Base-by-base conservation (phyloP, 1,140 invertebrate genomes). In the Dreissena polymorpha region DNA sequence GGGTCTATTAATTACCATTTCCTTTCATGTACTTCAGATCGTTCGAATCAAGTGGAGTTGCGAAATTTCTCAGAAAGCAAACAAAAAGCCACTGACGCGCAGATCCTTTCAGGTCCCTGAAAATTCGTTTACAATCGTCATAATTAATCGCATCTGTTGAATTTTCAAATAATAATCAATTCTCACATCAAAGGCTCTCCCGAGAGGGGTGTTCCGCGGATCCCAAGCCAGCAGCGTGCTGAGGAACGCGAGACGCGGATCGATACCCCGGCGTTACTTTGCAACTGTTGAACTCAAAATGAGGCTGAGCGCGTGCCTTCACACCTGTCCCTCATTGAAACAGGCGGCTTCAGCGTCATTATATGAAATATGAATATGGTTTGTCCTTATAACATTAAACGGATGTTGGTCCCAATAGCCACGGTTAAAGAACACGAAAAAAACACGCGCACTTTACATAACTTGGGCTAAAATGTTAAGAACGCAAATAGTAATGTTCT, bases 71-170 rank as follows among this genome's bases (percentile, higher is more conserved):
- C 39, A 39, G 39, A 39, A 39, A 39, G 39, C 39, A 39, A 39
- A 39, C 39, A 39, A 39, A 39, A 39, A 2, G 39, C 39, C 39
- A 39, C 39, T 39, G 39, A 39, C 39, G 39, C 39, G 39, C 39
- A 39, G 39, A 39, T 8, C 39, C 39, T 39, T 39, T 39, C 39
- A 39, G 39, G 39, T 39, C 39, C 8, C 39, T 39, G 8, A 39
- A 39, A 2, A 39, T 39, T 39, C 39, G 39, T 39, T 39, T 39
- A 39, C 39, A 51, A 57, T 67, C 63, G 49, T 50, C 60, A 68
- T 77, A 68, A 77, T 67, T 78, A 78, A 64, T 21, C 67, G 49
- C 76, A 78, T 78, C 76, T 78, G 76, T 69, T 78, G 64, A 51
- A 75, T 49, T 68, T 77, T 68, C 51, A 69, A 78, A 69, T 78